These are phyloP conservation scores for Operophtera brumata DNA, from an alignment of 2,888 invertebrate genomes.

Conservation along the genomic window DNA sequence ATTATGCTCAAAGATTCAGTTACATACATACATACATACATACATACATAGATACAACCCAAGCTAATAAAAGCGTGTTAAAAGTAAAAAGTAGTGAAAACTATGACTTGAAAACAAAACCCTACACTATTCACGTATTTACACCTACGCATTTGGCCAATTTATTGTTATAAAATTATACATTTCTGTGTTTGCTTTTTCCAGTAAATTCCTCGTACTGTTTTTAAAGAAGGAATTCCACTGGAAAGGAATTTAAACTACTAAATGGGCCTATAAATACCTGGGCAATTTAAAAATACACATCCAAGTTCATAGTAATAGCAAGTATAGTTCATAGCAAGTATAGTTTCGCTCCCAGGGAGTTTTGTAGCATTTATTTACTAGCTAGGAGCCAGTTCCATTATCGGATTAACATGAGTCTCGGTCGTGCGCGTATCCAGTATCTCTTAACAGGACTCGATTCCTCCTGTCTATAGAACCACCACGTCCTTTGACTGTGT, in stretches of 20 bases:
- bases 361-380: background rate
- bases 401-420: conserved; percentile 57
- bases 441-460: conserved; percentile 37
- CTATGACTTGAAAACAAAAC: too few relatives aligned
- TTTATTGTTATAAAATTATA: too few relatives aligned
- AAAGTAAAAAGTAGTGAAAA: too few relatives aligned
- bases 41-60: too few relatives aligned
- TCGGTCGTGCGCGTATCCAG: conserved; percentile 43
- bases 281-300: background rate
- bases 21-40: too few relatives aligned
- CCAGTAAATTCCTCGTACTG: too few relatives aligned
- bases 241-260: background rate
- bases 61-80: too few relatives aligned
- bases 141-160: too few relatives aligned
- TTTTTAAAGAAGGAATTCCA: background rate
- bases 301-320: background rate
- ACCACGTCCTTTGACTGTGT: conserved; percentile 15
- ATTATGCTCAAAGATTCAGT: too few relatives aligned
- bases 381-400: conserved; percentile 16
- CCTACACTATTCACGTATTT: too few relatives aligned
- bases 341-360: background rate
- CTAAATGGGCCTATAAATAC: conserved; percentile 1
- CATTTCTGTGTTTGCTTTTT: too few relatives aligned
- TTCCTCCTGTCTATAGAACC: conserved; percentile 21
- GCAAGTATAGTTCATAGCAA: background rate